A percentile compares a stretch with the other conserved stretches of the same genome.
Conservation (phyloP, 1,140 invertebrate genomes). For the Andricus grossulariae region DNA sequence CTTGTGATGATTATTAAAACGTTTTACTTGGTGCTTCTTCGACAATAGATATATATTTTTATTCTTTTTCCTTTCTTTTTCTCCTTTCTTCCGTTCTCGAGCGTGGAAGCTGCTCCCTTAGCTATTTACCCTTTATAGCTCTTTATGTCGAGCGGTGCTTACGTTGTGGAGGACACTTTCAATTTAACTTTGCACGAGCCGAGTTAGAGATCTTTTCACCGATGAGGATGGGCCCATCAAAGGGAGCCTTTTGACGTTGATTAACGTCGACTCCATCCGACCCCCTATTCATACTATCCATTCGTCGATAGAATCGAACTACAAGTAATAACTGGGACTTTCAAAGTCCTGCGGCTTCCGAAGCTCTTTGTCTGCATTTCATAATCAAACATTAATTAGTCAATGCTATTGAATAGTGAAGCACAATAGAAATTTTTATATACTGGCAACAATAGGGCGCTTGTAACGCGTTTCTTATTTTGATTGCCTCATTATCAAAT, state of each 20-base stretch:
- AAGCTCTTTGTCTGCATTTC: conserved; percentile 23
- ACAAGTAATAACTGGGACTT: conserved; percentile 22
- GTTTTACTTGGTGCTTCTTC: no score
- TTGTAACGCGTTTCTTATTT: no score
- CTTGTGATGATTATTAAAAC: no score
- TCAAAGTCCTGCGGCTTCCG: conserved; percentile 23
- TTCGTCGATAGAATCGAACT: conserved; percentile 26
- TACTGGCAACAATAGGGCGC: no score
- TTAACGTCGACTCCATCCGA: neutral
- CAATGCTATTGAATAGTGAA: neutral
- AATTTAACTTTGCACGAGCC: conserved; percentile 13
- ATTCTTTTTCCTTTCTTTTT: neutral
- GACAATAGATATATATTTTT: neutral
- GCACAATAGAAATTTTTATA: neutral
- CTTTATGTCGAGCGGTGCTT: conserved; percentile 17
- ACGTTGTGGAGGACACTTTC: conserved; percentile 21
- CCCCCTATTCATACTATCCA: conserved; percentile 2
- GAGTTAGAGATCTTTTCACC: conserved; percentile 5
- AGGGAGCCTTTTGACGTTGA: conserved; percentile 20
- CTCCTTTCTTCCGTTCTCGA: neutral
- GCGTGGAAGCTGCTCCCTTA: neutral
- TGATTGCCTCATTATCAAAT: no score
- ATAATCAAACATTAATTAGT: conserved; percentile 25
- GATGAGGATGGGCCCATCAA: conserved; percentile 7
- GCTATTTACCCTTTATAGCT: conserved; percentile 23